phyloP scores from a whole-genome alignment of 1,140 invertebrate genomes.

The Drosophila ambigua region DNA sequence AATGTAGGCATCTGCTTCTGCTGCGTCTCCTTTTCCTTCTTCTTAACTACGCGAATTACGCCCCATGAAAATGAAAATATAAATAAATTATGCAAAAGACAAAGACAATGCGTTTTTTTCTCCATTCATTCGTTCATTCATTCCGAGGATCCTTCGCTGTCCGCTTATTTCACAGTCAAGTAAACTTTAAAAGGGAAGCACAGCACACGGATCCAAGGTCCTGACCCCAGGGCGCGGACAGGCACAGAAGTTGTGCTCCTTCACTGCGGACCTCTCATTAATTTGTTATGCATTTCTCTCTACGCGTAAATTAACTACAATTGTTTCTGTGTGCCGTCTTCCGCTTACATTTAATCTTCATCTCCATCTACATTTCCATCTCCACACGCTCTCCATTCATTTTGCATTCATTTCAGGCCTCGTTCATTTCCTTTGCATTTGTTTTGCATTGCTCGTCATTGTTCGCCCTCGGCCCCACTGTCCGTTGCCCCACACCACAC shows the following conservation, averaged over 20 bases:
- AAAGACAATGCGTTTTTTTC: slow-evolving; percentile 71
- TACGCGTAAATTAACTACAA: slow-evolving; percentile 77
- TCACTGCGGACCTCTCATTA: slow-evolving; percentile 59
- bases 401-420: slow-evolving; percentile 61
- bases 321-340: slow-evolving; percentile 65
- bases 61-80: slow-evolving; percentile 64
- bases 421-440: slow-evolving; percentile 64
- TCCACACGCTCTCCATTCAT: slow-evolving; percentile 51
- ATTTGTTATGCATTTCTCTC: slow-evolving; percentile 74
- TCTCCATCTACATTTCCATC: slow-evolving; percentile 69
- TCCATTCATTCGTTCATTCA: slow-evolving; percentile 38
- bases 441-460: slow-evolving; percentile 48
- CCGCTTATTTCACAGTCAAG: slow-evolving; percentile 79
- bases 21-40: slow-evolving; percentile 29
- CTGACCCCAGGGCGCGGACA: slow-evolving; percentile 12
- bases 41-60: slow-evolving; percentile 48
- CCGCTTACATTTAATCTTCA: slow-evolving; percentile 78
- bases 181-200: slow-evolving; percentile 63
- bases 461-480: slow-evolving; percentile 20
- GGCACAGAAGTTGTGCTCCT: slow-evolving; percentile 28
- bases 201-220: slow-evolving; percentile 20
- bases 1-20: slow-evolving; percentile 60
- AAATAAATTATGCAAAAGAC: slow-evolving; percentile 78
- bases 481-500: neutral
- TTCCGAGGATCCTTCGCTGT: slow-evolving; percentile 37